Evolutionary conservation across 2,888 invertebrate genomes (phyloP).

Genomic region (Diarsia brunnea): DNA sequence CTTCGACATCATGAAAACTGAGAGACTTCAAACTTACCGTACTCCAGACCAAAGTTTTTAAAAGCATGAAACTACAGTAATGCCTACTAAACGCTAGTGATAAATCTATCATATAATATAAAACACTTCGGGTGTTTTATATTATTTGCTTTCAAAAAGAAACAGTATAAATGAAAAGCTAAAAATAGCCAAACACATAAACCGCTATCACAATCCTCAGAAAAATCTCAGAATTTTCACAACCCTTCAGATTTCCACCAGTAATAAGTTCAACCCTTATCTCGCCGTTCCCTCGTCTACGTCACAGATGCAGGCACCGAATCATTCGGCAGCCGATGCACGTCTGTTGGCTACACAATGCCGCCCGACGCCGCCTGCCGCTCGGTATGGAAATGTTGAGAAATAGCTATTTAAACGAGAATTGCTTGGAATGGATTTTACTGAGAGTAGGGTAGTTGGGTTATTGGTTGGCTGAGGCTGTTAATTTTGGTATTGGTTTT

Average conservation of each 20-base stretch:
- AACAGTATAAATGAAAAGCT: neutral
- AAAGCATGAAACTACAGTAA: no score
- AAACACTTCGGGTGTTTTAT: neutral
- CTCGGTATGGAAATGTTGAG: conserved; percentile 67
- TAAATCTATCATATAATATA: neutral
- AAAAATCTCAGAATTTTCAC: neutral
- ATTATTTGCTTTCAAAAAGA: neutral
- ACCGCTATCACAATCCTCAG: neutral
- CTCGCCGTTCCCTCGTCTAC: conserved; percentile 63
- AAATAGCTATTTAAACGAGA: conserved; percentile 63
- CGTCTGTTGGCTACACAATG: conserved; percentile 69
- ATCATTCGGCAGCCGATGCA: conserved; percentile 83
- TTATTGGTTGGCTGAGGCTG: conserved; percentile 12
- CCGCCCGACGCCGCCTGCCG: conserved; percentile 38
- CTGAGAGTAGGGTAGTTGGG: neutral
- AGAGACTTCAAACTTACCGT: neutral
- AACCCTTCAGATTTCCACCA: neutral
- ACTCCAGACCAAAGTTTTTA: neutral
- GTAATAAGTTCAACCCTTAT: conserved; percentile 42
- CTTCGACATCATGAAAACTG: neutral
- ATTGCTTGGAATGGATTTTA: conserved; percentile 50
- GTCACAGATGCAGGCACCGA: conserved; percentile 72
- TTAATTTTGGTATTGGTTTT: neutral
- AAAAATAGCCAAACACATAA: neutral
- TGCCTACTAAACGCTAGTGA: neutral